Conservation (phyloP, 2,113 vertebrate genomes). For the Gallinago jamesoni region DNA sequence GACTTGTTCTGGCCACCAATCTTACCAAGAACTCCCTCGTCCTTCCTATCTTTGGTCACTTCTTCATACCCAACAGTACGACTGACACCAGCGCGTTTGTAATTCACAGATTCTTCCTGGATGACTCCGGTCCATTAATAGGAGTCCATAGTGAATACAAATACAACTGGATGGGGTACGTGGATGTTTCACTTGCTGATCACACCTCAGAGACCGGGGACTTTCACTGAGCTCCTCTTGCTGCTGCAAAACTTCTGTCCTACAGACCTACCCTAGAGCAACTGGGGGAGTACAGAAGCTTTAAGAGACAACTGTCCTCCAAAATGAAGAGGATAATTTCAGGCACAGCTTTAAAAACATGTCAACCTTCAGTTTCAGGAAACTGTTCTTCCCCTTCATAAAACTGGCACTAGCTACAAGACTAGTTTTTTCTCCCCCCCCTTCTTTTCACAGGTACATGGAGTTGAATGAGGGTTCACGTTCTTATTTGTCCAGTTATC, state of each 20-base stretch:
- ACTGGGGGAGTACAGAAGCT: not conserved
- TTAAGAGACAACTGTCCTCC: slow-evolving; percentile 22
- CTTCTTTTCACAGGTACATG: not conserved
- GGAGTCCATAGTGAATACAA: not conserved
- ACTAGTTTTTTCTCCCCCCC: not conserved
- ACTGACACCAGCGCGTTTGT: not conserved
- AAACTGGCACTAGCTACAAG: not conserved
- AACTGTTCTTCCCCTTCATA: not conserved
- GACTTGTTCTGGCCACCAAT: not conserved
- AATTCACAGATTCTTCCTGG: slow-evolving; percentile 7
- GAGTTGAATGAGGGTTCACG: not conserved
- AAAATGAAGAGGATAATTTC: not conserved
- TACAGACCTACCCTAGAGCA: not conserved
- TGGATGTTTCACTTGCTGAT: not conserved
- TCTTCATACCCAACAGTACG: not conserved
- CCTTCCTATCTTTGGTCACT: not conserved
- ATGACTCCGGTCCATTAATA: not conserved
- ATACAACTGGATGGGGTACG: not conserved
- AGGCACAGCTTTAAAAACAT: slow-evolving; percentile 21
- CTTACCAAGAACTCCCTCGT: not conserved
- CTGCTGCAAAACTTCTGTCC: slow-evolving; percentile 30
- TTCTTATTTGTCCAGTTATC: not conserved
- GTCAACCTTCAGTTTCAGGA: slow-evolving; percentile 10
- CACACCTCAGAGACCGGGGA: not conserved
- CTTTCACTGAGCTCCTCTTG: slow-evolving; percentile 23